Conservation (phyloP, 2,888 invertebrate genomes). For the Brenthis daphne region DNA sequence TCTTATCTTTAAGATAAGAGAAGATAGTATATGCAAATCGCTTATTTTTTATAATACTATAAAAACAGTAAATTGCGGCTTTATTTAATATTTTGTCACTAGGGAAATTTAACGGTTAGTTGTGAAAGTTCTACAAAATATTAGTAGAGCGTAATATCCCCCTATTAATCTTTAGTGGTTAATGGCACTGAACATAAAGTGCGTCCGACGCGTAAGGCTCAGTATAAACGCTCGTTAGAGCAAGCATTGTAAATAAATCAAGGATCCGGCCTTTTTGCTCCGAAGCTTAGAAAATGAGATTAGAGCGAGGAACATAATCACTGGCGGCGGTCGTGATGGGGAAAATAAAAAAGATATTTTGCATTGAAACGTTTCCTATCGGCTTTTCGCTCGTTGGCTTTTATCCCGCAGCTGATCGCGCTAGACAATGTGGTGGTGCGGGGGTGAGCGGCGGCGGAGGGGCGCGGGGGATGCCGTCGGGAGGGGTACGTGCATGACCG, state of each 20-base stretch:
- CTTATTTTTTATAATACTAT: conserved; percentile 44
- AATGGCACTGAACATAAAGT: conserved; percentile 43
- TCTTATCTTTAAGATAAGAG: neutral
- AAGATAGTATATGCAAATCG: conserved; percentile 18
- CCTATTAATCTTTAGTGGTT: conserved; percentile 45
- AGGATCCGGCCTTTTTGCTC: conserved; percentile 60
- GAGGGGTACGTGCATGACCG: conserved; percentile 77
- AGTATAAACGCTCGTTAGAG: conserved; percentile 61
- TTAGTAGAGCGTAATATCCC: conserved; percentile 36
- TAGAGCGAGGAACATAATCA: conserved; percentile 66
- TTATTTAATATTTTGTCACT: conserved; percentile 45
- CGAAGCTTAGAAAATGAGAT: conserved; percentile 67
- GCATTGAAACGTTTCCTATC: conserved; percentile 75
- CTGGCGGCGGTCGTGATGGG: conserved; percentile 66
- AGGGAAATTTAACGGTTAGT: conserved; percentile 48
- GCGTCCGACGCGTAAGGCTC: conserved; percentile 50
- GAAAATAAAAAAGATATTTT: conserved; percentile 70
- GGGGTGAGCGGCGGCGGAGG: conserved; percentile 35
- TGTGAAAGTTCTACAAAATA: conserved; percentile 40
- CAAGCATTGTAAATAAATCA: conserved; percentile 69
- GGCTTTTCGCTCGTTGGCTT: conserved; percentile 67
- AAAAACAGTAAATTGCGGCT: conserved; percentile 44
- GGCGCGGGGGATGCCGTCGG: conserved; percentile 44
- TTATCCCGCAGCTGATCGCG: conserved; percentile 78
- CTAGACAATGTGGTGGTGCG: conserved; percentile 72